Base-by-base conservation (phyloP, 1,140 invertebrate species). In the Drosophila oshimai region DNA sequence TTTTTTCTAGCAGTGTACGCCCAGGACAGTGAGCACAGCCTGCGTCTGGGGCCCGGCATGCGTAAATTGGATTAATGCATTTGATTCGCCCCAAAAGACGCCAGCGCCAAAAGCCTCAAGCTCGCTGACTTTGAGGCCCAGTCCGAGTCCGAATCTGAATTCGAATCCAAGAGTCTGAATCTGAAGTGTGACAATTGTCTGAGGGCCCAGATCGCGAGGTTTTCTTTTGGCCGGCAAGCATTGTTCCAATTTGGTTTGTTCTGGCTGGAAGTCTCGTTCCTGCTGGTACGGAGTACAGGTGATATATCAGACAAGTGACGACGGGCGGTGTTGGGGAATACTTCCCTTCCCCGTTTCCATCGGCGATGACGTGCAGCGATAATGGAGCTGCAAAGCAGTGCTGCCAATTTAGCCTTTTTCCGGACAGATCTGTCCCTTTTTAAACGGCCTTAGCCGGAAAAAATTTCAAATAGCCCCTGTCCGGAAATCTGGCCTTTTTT, bases 1-100 rank as follows among this genome's bases (percentile, higher is more conserved):
- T 0, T 13, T 20, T 42, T 42, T 6, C 2, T 20, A 2, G 0
- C 28, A 50, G 53, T 62, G 53, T 12, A 24, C 3, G 24, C 10
- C 41, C 61, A 64, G 61, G 60, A 65, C 42, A 12, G 41, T 45
- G 37, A 34, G 39, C 54, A 12, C n/a, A 17, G 57, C 18, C 64
- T 70, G 51, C 64, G 45, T 71, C 67, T 44, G 36, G 31, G 31
- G 29, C 34, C 34, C 53, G 74, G 76, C 81, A 86, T 86, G 81
- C 81, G 81, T 87, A 87, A 87, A 87, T 87, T 87, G 81, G 81
- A 87, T 87, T 87, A 87, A 87, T 87, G 81, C 81, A 87, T 87
- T 87, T 81, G 73, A 81, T 76, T 81, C 58, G 73, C 72, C 42
- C 65, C 62, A 45, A 79, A 74, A 87, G 79, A 71, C 54, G 68